Evolutionary conservation across 2,797 vertebrate species (phyloP).

Genomic region (Amniataba percoides): DNA sequence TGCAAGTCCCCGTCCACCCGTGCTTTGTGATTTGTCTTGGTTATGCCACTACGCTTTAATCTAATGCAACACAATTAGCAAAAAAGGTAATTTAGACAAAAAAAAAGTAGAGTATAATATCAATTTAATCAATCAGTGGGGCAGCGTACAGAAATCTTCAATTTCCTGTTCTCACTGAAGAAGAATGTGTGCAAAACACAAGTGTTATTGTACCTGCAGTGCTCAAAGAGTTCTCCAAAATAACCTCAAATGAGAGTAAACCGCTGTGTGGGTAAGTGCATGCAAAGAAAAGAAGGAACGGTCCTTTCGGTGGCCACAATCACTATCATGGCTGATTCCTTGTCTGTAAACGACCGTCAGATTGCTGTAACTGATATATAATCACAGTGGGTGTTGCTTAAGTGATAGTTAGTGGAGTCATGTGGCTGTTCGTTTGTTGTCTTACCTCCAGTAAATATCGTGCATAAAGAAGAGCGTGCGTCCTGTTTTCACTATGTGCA

Average conservation of each 20-base stretch:
- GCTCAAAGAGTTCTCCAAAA: conserved; percentile 7
- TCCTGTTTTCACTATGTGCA: conserved; percentile 81
- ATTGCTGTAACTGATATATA: not conserved
- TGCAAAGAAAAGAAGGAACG: not conserved
- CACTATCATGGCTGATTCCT: not conserved
- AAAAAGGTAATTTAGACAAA: conserved; percentile 5
- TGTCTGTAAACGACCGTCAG: not conserved
- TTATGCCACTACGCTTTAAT: conserved; percentile 4
- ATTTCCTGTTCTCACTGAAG: not conserved
- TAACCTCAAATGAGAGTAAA: not conserved
- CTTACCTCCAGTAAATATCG: conserved; percentile 87
- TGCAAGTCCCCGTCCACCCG: not conserved
- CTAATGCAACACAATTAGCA: not conserved
- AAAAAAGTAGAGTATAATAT: conserved; percentile 13
- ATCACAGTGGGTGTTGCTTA: not conserved
- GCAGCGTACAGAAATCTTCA: not conserved
- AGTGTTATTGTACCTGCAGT: too few relatives aligned
- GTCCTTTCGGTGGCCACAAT: not conserved
- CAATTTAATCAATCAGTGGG: not conserved
- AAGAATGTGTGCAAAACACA: not conserved
- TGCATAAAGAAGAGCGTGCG: conserved; percentile 86
- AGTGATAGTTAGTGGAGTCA: not conserved
- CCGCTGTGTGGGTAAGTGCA: not conserved
- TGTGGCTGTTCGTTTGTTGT: not conserved
- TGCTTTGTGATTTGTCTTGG: conserved; percentile 9